Conservation (phyloP, 2,113 vertebrate genomes). For the Vulpes lagopus region DNA sequence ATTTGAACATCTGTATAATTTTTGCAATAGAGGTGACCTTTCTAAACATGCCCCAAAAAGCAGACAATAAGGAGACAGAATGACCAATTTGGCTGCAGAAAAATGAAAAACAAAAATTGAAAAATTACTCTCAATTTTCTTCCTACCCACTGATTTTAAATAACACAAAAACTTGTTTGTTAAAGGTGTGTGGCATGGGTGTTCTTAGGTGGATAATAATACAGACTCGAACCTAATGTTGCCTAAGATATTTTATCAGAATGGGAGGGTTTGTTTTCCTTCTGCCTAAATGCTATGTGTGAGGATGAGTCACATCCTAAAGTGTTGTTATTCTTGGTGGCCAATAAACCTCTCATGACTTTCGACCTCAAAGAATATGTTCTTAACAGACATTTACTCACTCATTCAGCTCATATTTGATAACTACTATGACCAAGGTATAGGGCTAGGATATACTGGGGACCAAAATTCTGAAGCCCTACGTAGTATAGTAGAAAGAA, state of each 20-base stretch:
- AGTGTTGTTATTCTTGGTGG: slow-evolving; percentile 47
- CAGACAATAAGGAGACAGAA: slow-evolving; percentile 48
- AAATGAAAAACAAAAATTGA: slow-evolving; percentile 32
- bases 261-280: slow-evolving; percentile 65
- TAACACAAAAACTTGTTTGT: slow-evolving; percentile 52
- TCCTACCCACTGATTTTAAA: slow-evolving; percentile 50
- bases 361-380: slow-evolving; percentile 5
- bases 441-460: background rate
- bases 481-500: background rate
- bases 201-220: slow-evolving; percentile 62
- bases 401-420: slow-evolving; percentile 7
- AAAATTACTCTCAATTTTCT: slow-evolving; percentile 8
- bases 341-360: slow-evolving; percentile 28
- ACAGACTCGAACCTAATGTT: background rate
- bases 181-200: slow-evolving; percentile 51
- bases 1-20: slow-evolving; percentile 1
- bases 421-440: background rate
- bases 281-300: slow-evolving; percentile 4
- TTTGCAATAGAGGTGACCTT: background rate
- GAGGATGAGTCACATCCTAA: background rate
- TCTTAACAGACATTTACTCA: slow-evolving; percentile 39
- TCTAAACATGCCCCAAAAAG: slow-evolving; percentile 31
- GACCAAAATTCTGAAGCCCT: background rate
- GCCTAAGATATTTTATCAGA: slow-evolving; percentile 53
- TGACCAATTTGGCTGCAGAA: slow-evolving; percentile 9